Base-by-base conservation (phyloP, 2,797 vertebrate genomes). In the Clarias pachynema region DNA sequence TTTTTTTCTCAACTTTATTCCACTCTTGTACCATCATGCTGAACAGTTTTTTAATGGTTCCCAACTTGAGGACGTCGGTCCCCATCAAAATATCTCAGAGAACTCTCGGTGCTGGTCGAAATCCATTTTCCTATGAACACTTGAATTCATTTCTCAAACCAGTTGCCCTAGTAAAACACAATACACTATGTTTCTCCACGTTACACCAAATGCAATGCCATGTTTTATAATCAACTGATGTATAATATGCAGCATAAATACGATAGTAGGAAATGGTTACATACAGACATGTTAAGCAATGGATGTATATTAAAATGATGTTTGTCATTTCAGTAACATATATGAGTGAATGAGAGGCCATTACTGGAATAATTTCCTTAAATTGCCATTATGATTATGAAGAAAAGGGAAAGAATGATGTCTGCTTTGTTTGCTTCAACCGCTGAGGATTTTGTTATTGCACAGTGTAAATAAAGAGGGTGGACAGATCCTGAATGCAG, bases 401-500 rank as follows among this genome's bases (percentile, higher is more conserved):
- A 87, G 86, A 84, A 91, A 92, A 91, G 88, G 89, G 86, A 87
- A 91, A 26, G 86, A 89, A 91, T 57, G 16, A 83, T 89, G 87
- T 91, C 88, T 84, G 90, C 90, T 94, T 90, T 88, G 87, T 89
- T 83, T 91, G 90, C 90, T 94, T 90, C 91, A 91, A 91, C 90
- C 90, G 89, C 94, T 94, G 93, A 92, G 93, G 93, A 92, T 94
- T 86, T 88, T 88, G 89, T 89, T 90, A 88, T 93, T 92, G 92
- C 92, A 92, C 90, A 93, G 91, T 95, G 94, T 95, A 95, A 95
- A 95, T 95, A 95, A 92, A 93, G 93, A 89, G 84, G 87, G 85
- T 89, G 88, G 92, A 92, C 89, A 85, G 91, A 89, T 93, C 92
- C 93, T 92, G 90, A 91, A 90, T 92, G 93, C 92, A 93, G 91